Base-by-base conservation (phyloP, 2,113 vertebrate species). In the Antennarius striatus region DNA sequence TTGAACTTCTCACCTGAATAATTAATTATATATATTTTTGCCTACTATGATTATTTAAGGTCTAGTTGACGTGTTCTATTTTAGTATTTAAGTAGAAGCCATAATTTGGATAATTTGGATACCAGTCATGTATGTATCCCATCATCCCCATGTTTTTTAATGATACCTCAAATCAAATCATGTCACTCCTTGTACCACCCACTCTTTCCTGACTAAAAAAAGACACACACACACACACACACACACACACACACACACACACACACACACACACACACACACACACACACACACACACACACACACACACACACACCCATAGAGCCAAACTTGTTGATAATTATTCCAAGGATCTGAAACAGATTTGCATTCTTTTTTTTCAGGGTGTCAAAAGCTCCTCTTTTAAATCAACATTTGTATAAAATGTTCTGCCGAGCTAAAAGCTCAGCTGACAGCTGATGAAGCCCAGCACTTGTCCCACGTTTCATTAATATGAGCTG, bases 381-480 rank as follows among this genome's bases (percentile, higher is more conserved):
- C 4, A 9, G 7, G 16, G n/a, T 17, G 45, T 57, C 10, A 46
- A 42, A 51, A 49, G 22, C 12, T 8, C 1, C 17, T 0, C 14
- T 64, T 71, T 62, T 46, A 51, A 39, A 56, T 60, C 14, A 6
- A 43, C 29, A 4, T 6, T 22, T n/a, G 56, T 16, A 59, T n/a
- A 56, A 71, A 70, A 63, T 66, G 52, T 70, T 6, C 68, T 4
- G 46, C 6, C 5, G 9, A 56, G 52, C 56, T 74, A 22, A 68
- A 63, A 68, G 49, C 76, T 14, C 28, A 11, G 45, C 8, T 76
- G 78, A 83, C 82, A 83, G 10, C 14, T 79, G 71, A 81, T 65
- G 65, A 78, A 68, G 32, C 57, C 50, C 68, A 84, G 79, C 75
- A 61, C 74, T 74, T 56, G 46, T 63, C 73, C 74, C 66, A 57